Evolutionary conservation across 2,113 vertebrate species (phyloP), one percentile per base, ranked within the genome.

Genomic region (Nerophis lumbriciformis): DNA sequence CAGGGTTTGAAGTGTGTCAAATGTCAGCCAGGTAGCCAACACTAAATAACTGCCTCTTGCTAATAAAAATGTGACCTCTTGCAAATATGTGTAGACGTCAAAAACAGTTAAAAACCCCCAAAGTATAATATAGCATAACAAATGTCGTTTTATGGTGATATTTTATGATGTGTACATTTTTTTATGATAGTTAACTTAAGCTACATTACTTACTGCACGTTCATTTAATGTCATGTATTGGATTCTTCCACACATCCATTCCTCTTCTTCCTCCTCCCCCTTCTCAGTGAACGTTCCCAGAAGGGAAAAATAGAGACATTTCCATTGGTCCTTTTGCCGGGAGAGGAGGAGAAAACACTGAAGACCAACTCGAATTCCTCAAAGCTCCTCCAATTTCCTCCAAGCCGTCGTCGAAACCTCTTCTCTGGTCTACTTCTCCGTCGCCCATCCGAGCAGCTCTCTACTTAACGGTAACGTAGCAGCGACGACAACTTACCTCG

Each of bases 361-460:
- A 79, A 61, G 56, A 74, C 69, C 66, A 53, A 71, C 75, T 72
- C 71, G 76, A 82, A 90, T 91, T 90, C 89, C 88, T 88, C 82
- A 74, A 82, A 76, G 78, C 86, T 81, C 82, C 83, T 85, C 83
- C 85, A 73, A 87, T 88, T 89, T 89, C 88, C 83, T 73, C 61
- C 72, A 78, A 80, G 61, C 81, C 79, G 66, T 80, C 73, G 67
- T 82, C 73, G 65, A 85, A 42, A 72, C 50, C 65, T 16, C 59
- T 47, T 15, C 57, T 55, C 48, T 35, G 19, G 35, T 71, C 71
- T 57, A 69, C 69, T 11, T 35, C 63, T 15, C 48, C 60, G 9
- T 19, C 54, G n/a, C 39, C 59, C 44, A 54, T 42, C 60, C 16
- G 10, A 4, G 28, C 16, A 60, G 48, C 70, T 14, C 59, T 50